phyloP scores from a whole-genome alignment of 1,140 invertebrate genomes.

The Camponotus floridanus region DNA sequence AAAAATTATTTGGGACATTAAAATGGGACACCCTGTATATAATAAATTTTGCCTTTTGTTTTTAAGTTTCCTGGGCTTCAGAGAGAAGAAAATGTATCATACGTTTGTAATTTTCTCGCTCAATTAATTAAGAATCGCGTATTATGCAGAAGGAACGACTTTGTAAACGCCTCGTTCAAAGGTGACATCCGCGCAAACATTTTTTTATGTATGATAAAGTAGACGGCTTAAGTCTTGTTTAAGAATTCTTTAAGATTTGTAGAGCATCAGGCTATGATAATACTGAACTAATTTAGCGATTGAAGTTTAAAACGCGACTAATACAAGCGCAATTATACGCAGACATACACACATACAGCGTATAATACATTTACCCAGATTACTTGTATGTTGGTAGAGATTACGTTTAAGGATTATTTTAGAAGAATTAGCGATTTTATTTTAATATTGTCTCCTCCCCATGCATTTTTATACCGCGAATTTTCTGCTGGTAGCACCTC shows the following conservation, averaged over 20 bases:
- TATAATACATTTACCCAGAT: slow-evolving; percentile 23
- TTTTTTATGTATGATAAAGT: background rate
- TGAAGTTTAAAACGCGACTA: slow-evolving; percentile 8
- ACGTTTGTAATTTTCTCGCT: background rate
- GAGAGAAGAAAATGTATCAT: background rate
- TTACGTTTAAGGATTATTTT: slow-evolving; percentile 41
- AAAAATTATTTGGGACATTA: too few relatives aligned
- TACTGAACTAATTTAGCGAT: slow-evolving; percentile 15
- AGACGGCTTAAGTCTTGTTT: background rate
- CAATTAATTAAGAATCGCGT: background rate
- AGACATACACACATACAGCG: background rate
- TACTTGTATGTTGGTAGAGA: background rate
- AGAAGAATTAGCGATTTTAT: slow-evolving; percentile 29
- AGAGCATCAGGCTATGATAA: slow-evolving; percentile 26
- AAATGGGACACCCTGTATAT: too few relatives aligned
- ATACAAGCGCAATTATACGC: background rate
- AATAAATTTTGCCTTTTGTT: background rate
- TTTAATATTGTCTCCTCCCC: background rate
- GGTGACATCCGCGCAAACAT: background rate
- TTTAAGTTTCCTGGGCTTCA: background rate
- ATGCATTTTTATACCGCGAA: slow-evolving; percentile 34
- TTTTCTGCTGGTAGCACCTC: slow-evolving; percentile 26
- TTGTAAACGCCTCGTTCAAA: slow-evolving; percentile 3
- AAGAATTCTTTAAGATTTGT: background rate
- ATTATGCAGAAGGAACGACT: background rate